Conservation (phyloP, 1,140 invertebrate species). For the Leptonema lineaticorne region DNA sequence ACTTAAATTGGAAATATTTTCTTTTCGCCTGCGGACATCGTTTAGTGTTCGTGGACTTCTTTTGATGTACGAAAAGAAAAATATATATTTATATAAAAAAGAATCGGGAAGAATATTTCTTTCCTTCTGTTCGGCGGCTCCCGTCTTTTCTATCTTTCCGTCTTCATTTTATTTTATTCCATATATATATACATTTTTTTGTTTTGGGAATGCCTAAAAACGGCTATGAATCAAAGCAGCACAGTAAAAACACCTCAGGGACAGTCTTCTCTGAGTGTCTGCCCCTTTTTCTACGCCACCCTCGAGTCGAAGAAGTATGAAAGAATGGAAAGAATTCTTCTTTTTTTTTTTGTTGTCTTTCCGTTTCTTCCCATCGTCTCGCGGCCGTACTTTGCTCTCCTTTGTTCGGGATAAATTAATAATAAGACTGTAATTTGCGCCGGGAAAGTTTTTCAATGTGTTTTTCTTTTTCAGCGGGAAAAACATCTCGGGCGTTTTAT, state of each 20-base stretch:
- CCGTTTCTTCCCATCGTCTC: neutral
- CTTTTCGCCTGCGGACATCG: constrained; percentile 10
- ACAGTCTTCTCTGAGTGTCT: neutral
- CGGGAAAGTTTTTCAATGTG: constrained; percentile 9
- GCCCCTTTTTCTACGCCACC: too few relatives aligned
- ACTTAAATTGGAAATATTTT: constrained; percentile 9
- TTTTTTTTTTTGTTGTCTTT: neutral
- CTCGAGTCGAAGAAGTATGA: too few relatives aligned
- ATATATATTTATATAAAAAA: too few relatives aligned
- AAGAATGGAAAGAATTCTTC: too few relatives aligned
- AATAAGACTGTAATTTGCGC: constrained; percentile 14
- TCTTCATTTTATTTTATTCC: neutral
- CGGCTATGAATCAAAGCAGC: constrained; percentile 16
- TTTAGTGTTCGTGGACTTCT: constrained; percentile 2
- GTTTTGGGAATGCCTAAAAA: neutral
- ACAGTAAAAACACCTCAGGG: constrained; percentile 14
- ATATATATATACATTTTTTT: neutral
- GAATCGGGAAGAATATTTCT: too few relatives aligned
- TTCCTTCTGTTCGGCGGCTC: neutral
- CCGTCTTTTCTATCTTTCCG: neutral
- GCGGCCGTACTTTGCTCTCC: too few relatives aligned
- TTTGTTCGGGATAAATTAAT: constrained; percentile 18
- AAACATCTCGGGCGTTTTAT: neutral
- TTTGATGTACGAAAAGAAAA: constrained; percentile 2
- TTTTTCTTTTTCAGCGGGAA: neutral